Evolutionary conservation across 2,888 invertebrate species (phyloP), one percentile per base, ranked within the genome.

Genomic region (Limulus polyphemus): DNA sequence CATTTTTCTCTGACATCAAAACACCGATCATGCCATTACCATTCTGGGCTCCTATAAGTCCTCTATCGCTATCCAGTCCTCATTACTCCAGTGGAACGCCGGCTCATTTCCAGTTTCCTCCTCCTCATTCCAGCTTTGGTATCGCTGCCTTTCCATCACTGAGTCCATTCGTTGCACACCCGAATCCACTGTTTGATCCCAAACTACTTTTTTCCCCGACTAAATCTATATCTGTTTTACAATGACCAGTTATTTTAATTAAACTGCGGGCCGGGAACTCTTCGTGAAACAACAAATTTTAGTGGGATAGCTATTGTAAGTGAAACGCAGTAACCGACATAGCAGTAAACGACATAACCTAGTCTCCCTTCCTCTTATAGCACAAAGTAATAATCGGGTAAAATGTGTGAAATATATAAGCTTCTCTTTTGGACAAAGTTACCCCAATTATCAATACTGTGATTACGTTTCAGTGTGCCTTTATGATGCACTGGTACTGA

Each of bases 1-100:
- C 71, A 65, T 66, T 79, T 74, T 62, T 79, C 70, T 47, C 75
- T 69, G 13, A 76, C 69, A 56, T 77, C 32, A 68, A 68, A 47
- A 65, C 69, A 2, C 67, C 68, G 0, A 58, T 64, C 52, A 17
- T 65, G 58, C 62, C 67, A 11, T 58, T 68, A n/a, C 63, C 69
- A n/a, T 68, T 69, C 55, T 69, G 69, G 68, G 68, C 63, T 59
- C 32, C 54, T 2, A 11, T 54, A 32, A 54, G 54, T 54, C 54
- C 54, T 11, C 32, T 32, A 4, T 58, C 67, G 32, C 62, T 70
- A 56, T 65, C 63, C 47, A 68, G 68, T 51, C 69, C 69, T 2
- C 50, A 68, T 13, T 60, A 57, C 51, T 56, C 50, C 10, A 32
- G 32, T 32, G 58, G 48, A 14, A 55, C 55, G 16, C 55, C 56